Conservation (phyloP, 1,140 invertebrate species). For the Chelonus insularis region DNA sequence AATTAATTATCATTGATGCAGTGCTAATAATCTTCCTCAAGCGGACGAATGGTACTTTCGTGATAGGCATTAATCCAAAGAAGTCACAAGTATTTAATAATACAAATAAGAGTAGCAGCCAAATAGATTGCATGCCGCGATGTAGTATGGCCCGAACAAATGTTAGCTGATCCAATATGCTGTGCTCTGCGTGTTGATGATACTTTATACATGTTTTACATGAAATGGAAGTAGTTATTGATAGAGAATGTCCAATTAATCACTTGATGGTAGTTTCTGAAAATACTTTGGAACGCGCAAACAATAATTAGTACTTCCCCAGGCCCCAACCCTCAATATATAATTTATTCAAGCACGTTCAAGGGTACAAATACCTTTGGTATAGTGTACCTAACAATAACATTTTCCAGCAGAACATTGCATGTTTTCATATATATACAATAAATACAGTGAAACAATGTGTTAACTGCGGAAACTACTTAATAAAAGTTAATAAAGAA, state of each 20-base stretch:
- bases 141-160: slow-evolving; percentile 15
- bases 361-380: background rate
- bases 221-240: background rate
- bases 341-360: slow-evolving; percentile 15
- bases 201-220: background rate
- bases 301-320: slow-evolving; percentile 16
- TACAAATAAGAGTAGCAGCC: slow-evolving; percentile 14
- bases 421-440: slow-evolving; percentile 2
- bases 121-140: slow-evolving; percentile 7
- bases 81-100: background rate
- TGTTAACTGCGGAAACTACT: slow-evolving; percentile 14
- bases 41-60: slow-evolving; percentile 7
- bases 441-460: slow-evolving; percentile 7
- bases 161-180: slow-evolving; percentile 14
- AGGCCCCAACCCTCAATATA: slow-evolving; percentile 6
- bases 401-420: slow-evolving; percentile 13
- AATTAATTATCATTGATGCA: slow-evolving; percentile 2
- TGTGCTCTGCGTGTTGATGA: slow-evolving; percentile 8
- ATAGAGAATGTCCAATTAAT: background rate
- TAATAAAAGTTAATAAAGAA: slow-evolving; percentile 6
- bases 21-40: slow-evolving; percentile 1
- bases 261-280: slow-evolving; percentile 4
- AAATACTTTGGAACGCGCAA: slow-evolving; percentile 11
- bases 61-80: slow-evolving; percentile 6
- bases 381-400: slow-evolving; percentile 3